Base-by-base conservation (phyloP, 2,113 vertebrate species). In the Nothocercus julius region DNA sequence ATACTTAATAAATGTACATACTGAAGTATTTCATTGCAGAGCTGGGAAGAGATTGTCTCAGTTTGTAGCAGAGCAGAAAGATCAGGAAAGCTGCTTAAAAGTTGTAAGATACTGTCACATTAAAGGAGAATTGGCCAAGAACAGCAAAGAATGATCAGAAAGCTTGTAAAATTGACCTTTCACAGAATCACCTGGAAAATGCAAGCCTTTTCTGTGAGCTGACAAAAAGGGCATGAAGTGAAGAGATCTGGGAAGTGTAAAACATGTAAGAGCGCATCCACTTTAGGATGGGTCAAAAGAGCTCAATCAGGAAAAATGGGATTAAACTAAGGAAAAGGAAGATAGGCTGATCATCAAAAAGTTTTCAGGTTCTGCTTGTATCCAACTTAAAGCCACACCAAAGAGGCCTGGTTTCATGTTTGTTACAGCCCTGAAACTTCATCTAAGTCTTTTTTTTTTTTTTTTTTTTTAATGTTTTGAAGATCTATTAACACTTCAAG, bases 351-450 rank as follows among this genome's bases (percentile, higher is more conserved):
- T 76, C 81, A 93, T 96, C 83, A 96, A 96, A 95, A 93, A 86
- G 66, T 82, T 92, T 83, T 66, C 81, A 78, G 76, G 30, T 47
- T 79, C 69, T 94, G 74, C 80, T 94, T 93, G 58, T 79, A 94
- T 75, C 79, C 78, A 96, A 15, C 88, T 85, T 85, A 96, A 96
- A 92, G 88, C 90, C 96, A 94, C 92, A 95, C 73, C 83, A 94
- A 93, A 94, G 80, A 78, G 47, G 69, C 22, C 38, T 76, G 80
- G 88, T 96, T 96, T 96, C 66, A 11, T 54, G n/a, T 97, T 93
- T 76, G 1, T 84, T 5, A 3, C 56, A 90, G 70, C 28, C 44
- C 67, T 87, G 88, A 87, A 95, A 93, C 53, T 58, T 62, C 88
- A 76, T 86, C 70, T 75, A 78, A 75, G 62, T 3, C 17, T 67